phyloP scores from a whole-genome alignment of 2,113 vertebrate genomes.

The Hemiscyllium ocellatum region DNA sequence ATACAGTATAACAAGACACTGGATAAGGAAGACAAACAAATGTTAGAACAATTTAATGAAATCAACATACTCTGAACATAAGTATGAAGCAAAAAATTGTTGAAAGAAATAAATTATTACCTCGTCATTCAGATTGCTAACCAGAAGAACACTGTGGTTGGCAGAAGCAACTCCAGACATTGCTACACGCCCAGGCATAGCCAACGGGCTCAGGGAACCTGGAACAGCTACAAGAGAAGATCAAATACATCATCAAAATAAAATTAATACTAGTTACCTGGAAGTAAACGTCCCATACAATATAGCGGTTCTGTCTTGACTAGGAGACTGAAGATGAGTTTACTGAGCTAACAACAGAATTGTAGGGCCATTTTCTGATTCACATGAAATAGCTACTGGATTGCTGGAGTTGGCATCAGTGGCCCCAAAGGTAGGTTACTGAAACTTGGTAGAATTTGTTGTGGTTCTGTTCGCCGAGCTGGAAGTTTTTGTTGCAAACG shows the following conservation, averaged over 20 bases:
- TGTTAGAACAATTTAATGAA: conserved; percentile 17
- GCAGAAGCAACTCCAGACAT: conserved; percentile 78
- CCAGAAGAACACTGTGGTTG: conserved; percentile 83
- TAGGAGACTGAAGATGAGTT: neutral
- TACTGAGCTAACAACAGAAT: neutral
- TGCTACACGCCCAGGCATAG: conserved; percentile 77
- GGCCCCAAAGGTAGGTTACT: neutral
- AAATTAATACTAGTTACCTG: neutral
- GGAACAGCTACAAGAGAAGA: conserved; percentile 73
- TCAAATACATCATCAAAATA: conserved; percentile 72
- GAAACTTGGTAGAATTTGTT: neutral
- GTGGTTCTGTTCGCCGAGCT: too few species aligned
- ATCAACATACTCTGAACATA: neutral
- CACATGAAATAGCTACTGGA: neutral
- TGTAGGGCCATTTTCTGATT: neutral
- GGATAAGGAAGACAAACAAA: neutral
- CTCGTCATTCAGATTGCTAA: conserved; percentile 98
- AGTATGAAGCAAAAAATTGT: neutral
- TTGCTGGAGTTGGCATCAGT: neutral
- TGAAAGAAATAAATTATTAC: conserved; percentile 49
- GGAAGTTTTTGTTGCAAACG: too few species aligned
- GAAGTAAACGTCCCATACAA: neutral
- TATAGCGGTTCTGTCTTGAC: neutral
- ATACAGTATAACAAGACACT: neutral
- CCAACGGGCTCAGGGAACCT: conserved; percentile 90